Conservation (phyloP, 2,797 vertebrate species). For the Lepilemur septentrionalis region DNA sequence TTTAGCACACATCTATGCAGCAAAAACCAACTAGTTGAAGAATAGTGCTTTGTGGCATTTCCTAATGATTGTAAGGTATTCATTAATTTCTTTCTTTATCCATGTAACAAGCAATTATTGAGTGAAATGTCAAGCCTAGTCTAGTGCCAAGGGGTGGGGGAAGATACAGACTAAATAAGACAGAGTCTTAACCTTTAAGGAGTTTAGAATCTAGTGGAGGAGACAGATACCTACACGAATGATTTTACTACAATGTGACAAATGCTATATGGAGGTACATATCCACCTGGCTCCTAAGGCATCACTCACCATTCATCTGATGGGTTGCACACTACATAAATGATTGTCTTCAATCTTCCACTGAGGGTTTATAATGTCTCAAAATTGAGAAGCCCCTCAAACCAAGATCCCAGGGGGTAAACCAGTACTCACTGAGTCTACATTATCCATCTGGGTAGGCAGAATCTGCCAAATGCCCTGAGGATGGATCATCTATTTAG, state of each 20-base stretch:
- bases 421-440: neutral
- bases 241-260: neutral
- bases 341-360: neutral
- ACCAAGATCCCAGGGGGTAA: neutral
- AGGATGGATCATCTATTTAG: neutral
- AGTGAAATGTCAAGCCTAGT: slow-evolving; percentile 8
- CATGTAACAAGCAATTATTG: neutral
- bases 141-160: neutral
- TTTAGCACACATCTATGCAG: neutral
- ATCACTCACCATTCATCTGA: neutral
- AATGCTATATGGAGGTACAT: neutral
- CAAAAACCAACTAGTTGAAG: neutral
- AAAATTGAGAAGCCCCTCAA: slow-evolving; percentile 18
- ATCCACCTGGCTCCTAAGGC: neutral
- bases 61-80: neutral
- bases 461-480: slow-evolving; percentile 5
- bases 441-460: slow-evolving; percentile 44
- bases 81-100: slow-evolving; percentile 31
- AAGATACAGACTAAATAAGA: neutral
- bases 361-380: neutral
- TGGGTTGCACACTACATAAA: neutral
- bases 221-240: neutral
- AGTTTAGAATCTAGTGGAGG: neutral
- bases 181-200: neutral
- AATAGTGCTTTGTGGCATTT: neutral